A percentile compares a stretch with the other conserved stretches of the same genome.
These are phyloP conservation scores for Paedocypris sp. DNA, from an alignment of 2,113 vertebrate genomes.

Conservation along the genomic window DNA sequence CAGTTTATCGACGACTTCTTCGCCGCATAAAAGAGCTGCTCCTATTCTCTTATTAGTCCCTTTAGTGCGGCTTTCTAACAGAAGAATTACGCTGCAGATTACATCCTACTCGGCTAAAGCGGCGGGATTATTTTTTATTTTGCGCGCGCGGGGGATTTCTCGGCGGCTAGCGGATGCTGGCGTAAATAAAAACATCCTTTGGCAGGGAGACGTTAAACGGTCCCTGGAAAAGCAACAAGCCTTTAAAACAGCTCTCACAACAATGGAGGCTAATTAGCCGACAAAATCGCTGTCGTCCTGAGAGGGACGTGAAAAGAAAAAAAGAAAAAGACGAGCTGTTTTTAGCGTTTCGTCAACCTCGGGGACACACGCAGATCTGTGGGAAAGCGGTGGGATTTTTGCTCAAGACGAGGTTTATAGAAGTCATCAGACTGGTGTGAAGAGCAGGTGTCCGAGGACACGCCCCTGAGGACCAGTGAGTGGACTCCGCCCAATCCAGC, in stretches of 20 bases:
- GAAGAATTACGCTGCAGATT: constrained; percentile 22
- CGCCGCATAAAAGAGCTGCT: constrained; percentile 2
- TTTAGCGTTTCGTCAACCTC: constrained; percentile 36
- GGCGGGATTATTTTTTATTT: not conserved
- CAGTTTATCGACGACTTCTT: constrained; percentile 27
- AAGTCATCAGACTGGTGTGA: constrained; percentile 33
- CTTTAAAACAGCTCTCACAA: constrained; percentile 32
- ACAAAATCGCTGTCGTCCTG: constrained; percentile 23
- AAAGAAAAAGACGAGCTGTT: constrained; percentile 36
- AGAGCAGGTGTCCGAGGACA: constrained; percentile 23
- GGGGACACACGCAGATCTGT: constrained; percentile 17
- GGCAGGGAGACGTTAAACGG: constrained; percentile 23
- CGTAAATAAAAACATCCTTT: constrained; percentile 39
- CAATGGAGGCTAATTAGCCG: constrained; percentile 42
- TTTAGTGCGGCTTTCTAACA: constrained; percentile 7
- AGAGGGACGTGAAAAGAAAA: no score
- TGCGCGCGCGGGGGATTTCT: constrained; percentile 26
- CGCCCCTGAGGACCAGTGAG: constrained; percentile 29
- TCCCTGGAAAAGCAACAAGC: constrained; percentile 26
- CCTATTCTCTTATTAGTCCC: constrained; percentile 21
- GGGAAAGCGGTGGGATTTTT: constrained; percentile 14
- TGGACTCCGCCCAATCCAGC: constrained; percentile 29
- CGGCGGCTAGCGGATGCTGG: constrained; percentile 25
- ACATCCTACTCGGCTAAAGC: constrained; percentile 6
- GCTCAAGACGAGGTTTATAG: constrained; percentile 32